Conservation (phyloP, 2,797 vertebrate species). For the Arrhamphus sclerolepis region DNA sequence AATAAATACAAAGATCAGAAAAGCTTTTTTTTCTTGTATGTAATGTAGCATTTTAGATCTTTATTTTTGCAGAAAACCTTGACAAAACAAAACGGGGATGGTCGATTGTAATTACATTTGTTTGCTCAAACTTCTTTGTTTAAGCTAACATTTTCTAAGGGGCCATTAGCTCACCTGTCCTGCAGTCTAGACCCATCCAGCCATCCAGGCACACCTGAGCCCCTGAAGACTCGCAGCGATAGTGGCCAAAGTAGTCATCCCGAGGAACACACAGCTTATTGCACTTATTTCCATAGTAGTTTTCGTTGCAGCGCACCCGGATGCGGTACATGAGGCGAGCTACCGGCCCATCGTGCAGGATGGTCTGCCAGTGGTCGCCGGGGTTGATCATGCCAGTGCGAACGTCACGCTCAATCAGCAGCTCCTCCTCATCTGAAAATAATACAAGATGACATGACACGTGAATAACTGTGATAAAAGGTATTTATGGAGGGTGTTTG, state of each 20-base stretch:
- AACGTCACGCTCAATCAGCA: slow-evolving; percentile 88
- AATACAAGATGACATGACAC: background rate
- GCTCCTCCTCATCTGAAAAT: slow-evolving; percentile 72
- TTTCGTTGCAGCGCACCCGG: slow-evolving; percentile 89
- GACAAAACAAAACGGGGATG: too few relatives aligned
- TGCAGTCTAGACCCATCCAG: slow-evolving; percentile 94
- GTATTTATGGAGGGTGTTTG: too few relatives aligned
- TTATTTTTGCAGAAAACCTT: too few relatives aligned
- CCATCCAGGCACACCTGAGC: slow-evolving; percentile 93
- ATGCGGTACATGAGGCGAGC: slow-evolving; percentile 88
- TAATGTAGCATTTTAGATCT: too few relatives aligned
- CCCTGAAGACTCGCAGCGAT: slow-evolving; percentile 90
- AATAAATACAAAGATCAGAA: too few relatives aligned
- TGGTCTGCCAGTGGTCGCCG: slow-evolving; percentile 88
- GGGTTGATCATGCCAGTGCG: slow-evolving; percentile 93
- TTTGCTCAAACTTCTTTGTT: too few relatives aligned
- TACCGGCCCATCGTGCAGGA: slow-evolving; percentile 85
- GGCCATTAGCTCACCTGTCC: slow-evolving; percentile 80
- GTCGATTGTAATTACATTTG: too few relatives aligned
- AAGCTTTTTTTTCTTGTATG: too few relatives aligned
- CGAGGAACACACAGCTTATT: slow-evolving; percentile 94
- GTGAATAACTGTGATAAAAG: too few relatives aligned
- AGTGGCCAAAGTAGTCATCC: slow-evolving; percentile 95
- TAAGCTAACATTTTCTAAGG: too few relatives aligned
- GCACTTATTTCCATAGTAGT: slow-evolving; percentile 94